Evolutionary conservation across 2,797 vertebrate species (phyloP).

Genomic region (Siniperca undulata): DNA sequence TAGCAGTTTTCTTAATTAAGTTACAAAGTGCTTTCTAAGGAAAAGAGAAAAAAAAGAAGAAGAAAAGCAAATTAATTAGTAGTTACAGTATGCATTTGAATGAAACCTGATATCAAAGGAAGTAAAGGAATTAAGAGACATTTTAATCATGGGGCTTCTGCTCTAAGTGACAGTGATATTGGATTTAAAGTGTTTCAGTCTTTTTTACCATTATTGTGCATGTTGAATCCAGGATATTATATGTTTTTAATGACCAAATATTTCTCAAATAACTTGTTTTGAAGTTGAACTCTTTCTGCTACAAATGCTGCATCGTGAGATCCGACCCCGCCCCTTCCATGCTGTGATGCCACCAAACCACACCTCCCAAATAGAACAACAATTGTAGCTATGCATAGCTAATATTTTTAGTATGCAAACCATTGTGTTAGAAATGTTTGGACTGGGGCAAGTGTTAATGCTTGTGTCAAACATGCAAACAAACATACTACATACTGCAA

Average conservation of each 20-base stretch:
- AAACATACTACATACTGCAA: neutral
- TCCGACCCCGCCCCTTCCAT: too few relatives aligned
- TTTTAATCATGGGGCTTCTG: neutral
- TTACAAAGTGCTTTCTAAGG: neutral
- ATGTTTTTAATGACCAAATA: neutral
- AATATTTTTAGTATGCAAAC: neutral
- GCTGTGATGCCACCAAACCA: neutral
- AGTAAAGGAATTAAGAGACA: neutral
- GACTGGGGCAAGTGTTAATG: neutral
- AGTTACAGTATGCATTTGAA: neutral
- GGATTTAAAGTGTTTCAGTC: neutral
- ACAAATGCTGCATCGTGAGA: neutral
- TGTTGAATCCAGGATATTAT: neutral
- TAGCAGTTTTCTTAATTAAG: neutral
- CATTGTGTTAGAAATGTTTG: neutral
- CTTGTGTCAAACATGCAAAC: neutral
- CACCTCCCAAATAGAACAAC: neutral
- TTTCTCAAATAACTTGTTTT: conserved; percentile 6
- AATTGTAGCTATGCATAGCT: too few relatives aligned
- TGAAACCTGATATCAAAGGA: neutral
- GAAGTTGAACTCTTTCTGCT: neutral
- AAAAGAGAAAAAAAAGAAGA: neutral
- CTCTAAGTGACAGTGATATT: neutral
- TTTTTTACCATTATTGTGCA: neutral
- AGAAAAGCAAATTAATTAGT: neutral